Conservation (phyloP, 2,888 invertebrate genomes). For the Junonia oenone region DNA sequence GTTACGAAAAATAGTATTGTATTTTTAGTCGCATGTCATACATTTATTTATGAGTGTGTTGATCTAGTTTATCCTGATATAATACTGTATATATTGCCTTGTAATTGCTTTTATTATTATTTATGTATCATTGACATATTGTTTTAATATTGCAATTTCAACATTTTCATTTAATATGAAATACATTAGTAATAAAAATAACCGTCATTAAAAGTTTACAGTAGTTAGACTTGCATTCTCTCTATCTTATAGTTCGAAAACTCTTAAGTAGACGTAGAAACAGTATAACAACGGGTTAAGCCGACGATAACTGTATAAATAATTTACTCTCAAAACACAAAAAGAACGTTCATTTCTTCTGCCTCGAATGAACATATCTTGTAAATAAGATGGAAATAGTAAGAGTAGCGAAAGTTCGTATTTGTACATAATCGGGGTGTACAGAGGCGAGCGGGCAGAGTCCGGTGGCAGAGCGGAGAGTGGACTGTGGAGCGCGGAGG, state of each 20-base stretch:
- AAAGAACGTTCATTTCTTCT: slow-evolving; percentile 10
- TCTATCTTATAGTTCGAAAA: not conserved
- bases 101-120: not conserved
- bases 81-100: not conserved
- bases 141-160: too few species aligned
- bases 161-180: too few species aligned
- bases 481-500: slow-evolving; percentile 34
- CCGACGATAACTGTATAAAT: not conserved
- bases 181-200: not conserved
- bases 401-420: slow-evolving; percentile 16
- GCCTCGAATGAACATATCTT: slow-evolving; percentile 9
- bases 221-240: not conserved
- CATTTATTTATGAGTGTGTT: not conserved
- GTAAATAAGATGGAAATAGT: slow-evolving; percentile 16
- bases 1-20: not conserved
- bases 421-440: slow-evolving; percentile 28
- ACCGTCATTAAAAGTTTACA: not conserved
- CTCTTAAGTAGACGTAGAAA: not conserved
- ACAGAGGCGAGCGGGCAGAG: slow-evolving; percentile 23
- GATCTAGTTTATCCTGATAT: not conserved
- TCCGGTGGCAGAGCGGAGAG: slow-evolving; percentile 4
- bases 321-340: not conserved
- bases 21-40: not conserved
- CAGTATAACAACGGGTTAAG: not conserved
- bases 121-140: not conserved